Conservation (phyloP, 2,113 vertebrate species). For the Pelmatolapia mariae region DNA sequence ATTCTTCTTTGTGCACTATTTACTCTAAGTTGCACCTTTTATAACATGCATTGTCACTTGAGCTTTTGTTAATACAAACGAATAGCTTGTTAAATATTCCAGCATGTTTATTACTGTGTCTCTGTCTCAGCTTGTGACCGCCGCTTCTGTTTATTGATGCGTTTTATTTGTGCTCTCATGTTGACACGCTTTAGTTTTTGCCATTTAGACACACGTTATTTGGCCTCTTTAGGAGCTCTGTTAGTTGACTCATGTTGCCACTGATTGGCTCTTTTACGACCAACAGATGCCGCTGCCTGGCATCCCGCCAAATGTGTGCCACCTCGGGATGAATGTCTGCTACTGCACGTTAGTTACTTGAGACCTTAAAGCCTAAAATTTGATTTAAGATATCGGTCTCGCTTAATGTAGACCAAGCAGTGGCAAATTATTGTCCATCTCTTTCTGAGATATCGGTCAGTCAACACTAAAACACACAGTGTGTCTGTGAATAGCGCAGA, state of each 20-base stretch:
- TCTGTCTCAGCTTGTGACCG: neutral
- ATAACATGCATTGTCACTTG: rapidly evolving
- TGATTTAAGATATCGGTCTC: neutral
- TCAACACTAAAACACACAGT: neutral
- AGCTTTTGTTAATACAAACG: neutral
- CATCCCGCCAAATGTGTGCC: neutral
- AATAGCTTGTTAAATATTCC: neutral
- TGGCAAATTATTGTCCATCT: neutral
- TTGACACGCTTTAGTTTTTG: neutral
- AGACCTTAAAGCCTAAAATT: neutral
- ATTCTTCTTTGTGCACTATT: neutral
- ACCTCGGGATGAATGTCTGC: neutral
- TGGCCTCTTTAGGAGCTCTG: neutral
- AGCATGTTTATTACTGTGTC: rapidly evolving
- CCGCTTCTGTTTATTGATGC: neutral
- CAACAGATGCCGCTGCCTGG: slow-evolving; percentile 31
- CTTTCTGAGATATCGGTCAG: neutral
- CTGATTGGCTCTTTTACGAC: slow-evolving; percentile 17
- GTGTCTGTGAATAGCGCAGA: neutral
- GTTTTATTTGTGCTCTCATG: neutral
- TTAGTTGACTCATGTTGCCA: neutral
- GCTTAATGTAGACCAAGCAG: neutral
- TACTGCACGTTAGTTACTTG: neutral
- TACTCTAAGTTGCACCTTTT: neutral
- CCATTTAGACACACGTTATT: neutral